These are phyloP conservation scores for Thamnaconus septentrionalis DNA, from an alignment of 2,113 vertebrate genomes.

Conservation along the genomic window DNA sequence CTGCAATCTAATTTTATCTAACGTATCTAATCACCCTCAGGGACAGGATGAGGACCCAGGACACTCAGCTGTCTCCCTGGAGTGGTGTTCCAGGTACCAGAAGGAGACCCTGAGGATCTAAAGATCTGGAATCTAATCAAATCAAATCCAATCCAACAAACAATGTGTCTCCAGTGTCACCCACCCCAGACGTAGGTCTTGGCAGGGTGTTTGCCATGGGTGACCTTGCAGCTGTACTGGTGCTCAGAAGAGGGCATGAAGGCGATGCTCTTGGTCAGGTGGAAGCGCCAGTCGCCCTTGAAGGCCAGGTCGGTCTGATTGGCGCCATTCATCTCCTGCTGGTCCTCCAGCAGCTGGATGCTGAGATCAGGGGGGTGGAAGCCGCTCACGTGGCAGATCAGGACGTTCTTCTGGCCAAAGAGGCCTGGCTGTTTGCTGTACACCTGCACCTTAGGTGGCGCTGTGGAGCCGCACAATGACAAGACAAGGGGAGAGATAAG, in stretches of 20 bases:
- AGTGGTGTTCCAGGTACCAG: no score
- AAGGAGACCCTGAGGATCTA: no score
- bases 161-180: slow-evolving; percentile 1
- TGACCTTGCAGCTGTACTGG: slow-evolving; percentile 55
- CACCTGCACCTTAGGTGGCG: slow-evolving; percentile 71
- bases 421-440: slow-evolving; percentile 63
- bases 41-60: no score
- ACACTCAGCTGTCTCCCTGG: no score
- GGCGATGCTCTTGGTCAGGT: slow-evolving; percentile 54
- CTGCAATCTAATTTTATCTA: no score
- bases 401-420: slow-evolving; percentile 37
- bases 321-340: rapidly evolving
- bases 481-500: neutral
- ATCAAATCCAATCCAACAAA: no score
- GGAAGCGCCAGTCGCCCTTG: slow-evolving; percentile 80
- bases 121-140: no score
- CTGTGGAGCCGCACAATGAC: slow-evolving; percentile 30
- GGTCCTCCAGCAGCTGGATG: slow-evolving; percentile 65
- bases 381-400: slow-evolving; percentile 80
- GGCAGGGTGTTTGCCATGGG: rapidly evolving
- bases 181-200: slow-evolving; percentile 71
- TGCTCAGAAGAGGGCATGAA: slow-evolving; percentile 31
- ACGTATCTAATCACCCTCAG: no score
- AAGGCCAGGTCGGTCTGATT: slow-evolving; percentile 80
- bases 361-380: slow-evolving; percentile 85